phyloP scores from a whole-genome alignment of 2,113 vertebrate species.

The Ariopsis seemanni region DNA sequence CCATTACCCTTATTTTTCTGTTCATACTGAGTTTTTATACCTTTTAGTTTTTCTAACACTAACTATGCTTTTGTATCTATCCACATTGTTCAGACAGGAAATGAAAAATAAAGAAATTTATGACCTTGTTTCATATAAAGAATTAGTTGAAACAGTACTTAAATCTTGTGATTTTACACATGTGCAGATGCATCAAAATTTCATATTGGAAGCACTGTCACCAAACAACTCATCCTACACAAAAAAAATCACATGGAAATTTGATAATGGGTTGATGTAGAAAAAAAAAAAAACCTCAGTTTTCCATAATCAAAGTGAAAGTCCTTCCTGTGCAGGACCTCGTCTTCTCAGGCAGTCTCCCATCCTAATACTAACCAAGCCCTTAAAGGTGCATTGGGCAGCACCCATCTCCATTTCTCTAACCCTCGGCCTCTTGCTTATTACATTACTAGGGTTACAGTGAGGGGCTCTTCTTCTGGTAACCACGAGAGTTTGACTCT shows the following conservation, averaged over 20 bases:
- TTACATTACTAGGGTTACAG: too few species aligned
- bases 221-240: neutral
- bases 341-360: too few species aligned
- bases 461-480: too few species aligned
- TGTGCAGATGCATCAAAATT: neutral
- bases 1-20: conserved; percentile 1
- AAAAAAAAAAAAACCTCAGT: too few species aligned
- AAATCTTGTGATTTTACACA: neutral
- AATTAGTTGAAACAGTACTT: neutral
- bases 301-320: too few species aligned
- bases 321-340: too few species aligned
- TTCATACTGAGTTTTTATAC: neutral
- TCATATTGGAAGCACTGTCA: neutral
- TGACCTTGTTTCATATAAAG: neutral
- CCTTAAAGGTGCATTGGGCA: too few species aligned
- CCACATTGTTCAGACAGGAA: neutral
- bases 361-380: too few species aligned
- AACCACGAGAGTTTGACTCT: too few species aligned
- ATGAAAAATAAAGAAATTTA: neutral
- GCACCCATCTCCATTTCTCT: too few species aligned
- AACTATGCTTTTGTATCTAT: neutral
- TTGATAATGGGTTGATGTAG: neutral
- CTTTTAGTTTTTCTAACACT: neutral
- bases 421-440: too few species aligned
- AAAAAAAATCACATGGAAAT: neutral